These are phyloP conservation scores for Camelus dromedarius DNA, from an alignment of 2,113 vertebrate genomes.

Conservation along the genomic window DNA sequence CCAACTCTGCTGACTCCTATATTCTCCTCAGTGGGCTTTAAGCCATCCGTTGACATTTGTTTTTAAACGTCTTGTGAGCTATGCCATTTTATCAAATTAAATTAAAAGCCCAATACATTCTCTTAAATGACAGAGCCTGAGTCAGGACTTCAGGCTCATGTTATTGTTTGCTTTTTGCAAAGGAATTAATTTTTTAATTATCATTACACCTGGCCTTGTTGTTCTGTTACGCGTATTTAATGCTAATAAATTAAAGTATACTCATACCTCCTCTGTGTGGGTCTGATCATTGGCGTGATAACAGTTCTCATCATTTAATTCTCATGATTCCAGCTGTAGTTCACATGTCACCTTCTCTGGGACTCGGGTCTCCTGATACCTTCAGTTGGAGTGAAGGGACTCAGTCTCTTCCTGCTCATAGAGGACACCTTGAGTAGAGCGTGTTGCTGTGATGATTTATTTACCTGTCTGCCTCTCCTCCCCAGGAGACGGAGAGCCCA, in stretches of 20 bases:
- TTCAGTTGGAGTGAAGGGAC: background rate
- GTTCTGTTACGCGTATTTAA: background rate
- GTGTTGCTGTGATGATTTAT: background rate
- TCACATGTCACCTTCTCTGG: background rate
- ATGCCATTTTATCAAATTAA: conserved; percentile 63
- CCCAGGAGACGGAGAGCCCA: background rate
- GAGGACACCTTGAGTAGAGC: background rate
- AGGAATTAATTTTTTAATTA: background rate
- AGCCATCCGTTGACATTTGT: conserved; percentile 52
- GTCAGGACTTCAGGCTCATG: conserved; percentile 20
- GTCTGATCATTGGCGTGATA: background rate
- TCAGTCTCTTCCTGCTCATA: background rate
- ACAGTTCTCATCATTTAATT: background rate
- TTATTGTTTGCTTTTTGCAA: conserved; percentile 44
- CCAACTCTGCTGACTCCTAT: conserved; percentile 43
- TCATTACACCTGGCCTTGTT: background rate
- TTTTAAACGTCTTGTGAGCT: conserved; percentile 59
- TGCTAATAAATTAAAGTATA: conserved; percentile 41
- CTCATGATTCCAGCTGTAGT: background rate
- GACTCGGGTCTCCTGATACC: background rate
- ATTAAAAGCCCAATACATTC: conserved; percentile 43
- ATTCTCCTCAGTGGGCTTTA: conserved; percentile 54
- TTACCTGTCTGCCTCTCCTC: background rate
- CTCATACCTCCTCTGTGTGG: background rate
- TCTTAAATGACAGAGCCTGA: conserved; percentile 18